Base-by-base conservation (phyloP, 2,113 vertebrate genomes). In the Myotis brandtii region DNA sequence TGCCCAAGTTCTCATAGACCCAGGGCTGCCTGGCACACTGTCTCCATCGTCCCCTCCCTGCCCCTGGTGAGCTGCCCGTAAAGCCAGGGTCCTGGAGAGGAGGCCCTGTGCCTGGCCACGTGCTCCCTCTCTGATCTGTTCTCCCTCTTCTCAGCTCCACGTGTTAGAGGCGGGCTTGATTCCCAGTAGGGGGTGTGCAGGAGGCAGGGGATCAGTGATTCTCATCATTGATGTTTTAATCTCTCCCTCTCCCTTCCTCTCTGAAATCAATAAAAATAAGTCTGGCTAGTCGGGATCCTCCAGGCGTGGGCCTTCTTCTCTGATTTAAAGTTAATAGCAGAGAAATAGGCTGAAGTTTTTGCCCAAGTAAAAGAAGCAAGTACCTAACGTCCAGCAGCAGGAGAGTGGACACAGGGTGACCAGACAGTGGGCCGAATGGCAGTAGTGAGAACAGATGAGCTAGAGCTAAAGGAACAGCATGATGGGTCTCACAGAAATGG, bases 281-380 rank as follows among this genome's bases (percentile, higher is more conserved):
- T 80, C 37, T 69, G 30, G 77, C 48, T 77, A 59, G 80, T n/a
- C 73, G 79, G 59, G 94, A 13, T 54, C 75, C 23, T 89, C 23
- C 23, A 69, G 21, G 46, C 27, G 30, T 73, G 48, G 8, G 1
- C 34, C 27, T 18, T 52, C 8, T 27, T 30, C 62, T 1, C 32
- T 32, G 70, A 64, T 25, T 91, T 72, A n/a, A 77, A n/a, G 32
- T 77, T 32, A 50, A 77, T 50, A 54, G 5, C 83, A 79, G 90
- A 77, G 37, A 94, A 67, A 59, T 16, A 95, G 52, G 20, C 59
- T 75, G 6, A 86, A 67, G 54, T 70, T 83, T 96, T 54, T 86
- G 6, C 10, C 13, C 40, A 87, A 56, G 32, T 86, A 34, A 23
- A 8, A 52, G 56, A 34, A 83, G 37, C 62, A 90, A 62, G 70